Evolutionary conservation across 1,140 invertebrate genomes (phyloP), one percentile per base, ranked within the genome.

Genomic region (Cydia fagiglandana): DNA sequence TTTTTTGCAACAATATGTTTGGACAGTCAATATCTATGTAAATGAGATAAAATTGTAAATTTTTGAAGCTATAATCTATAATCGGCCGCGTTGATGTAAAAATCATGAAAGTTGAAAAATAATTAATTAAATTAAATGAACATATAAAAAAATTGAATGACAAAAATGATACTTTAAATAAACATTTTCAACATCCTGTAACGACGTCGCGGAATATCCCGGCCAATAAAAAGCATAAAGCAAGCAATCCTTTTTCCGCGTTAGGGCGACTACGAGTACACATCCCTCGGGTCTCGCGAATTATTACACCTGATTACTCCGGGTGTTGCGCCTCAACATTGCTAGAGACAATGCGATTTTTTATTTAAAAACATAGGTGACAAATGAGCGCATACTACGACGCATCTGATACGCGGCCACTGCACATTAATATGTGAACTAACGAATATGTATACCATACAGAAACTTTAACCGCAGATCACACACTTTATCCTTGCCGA

Each of bases 191-290:
- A 77, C 81, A 79, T 53, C 80, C 79, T 84, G 76, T 86, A 83
- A 73, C 50, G 10, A 68, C 24, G 76, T 70, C 76, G 77, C 79
- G 68, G 76, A 80, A 83, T 80, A 85, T 85, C 82, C 73, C 83
- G 74, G 81, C 81, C 84, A 86, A 88, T 89, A 89, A 89, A 87
- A 91, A 90, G 86, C 89, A 90, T 89, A 90, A 88, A 85, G 80
- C 66, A 82, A 77, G 81, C 80, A 88, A 89, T 90, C 87, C 88
- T 89, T 89, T 90, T 84, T 80, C 76, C 80, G 75, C 80, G 76
- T 87, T 86, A 89, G 82, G 88, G 87, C 80, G 83, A 77, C 80
- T 83, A 75, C 28, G 3, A 28, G 3, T 28, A 28, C 85, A 86
- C 81, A 86, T 80, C 87, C 83, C 53, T 66, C 86, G 80, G 85